These are phyloP conservation scores for Pterobdella sp. DNA, from an alignment of 2,888 invertebrate genomes.

Conservation along the genomic window DNA sequence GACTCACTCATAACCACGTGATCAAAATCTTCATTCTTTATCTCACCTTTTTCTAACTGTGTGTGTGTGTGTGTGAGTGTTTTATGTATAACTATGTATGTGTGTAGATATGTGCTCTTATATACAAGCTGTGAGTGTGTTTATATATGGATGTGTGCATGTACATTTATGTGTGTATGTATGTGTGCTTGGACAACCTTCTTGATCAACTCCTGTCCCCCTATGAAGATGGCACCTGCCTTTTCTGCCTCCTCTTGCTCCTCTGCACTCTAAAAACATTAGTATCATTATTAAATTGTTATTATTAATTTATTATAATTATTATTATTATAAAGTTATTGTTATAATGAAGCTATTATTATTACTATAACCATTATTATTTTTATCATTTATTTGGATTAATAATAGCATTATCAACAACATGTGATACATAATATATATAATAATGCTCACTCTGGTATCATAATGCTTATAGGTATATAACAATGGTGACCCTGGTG, in stretches of 20 bases:
- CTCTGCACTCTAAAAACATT: constrained; percentile 39
- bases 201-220: constrained; percentile 41
- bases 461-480: background rate
- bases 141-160: background rate
- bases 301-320: background rate
- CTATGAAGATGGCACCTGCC: constrained; percentile 41
- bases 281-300: background rate
- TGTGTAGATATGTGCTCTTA: background rate
- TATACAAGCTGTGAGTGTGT: background rate
- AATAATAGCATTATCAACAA: too few relatives aligned
- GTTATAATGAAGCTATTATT: background rate
- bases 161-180: background rate
- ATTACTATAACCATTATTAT: background rate
- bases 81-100: too few relatives aligned
- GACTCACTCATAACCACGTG: constrained; percentile 41
- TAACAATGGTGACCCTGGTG: constrained; percentile 41
- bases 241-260: constrained; percentile 39
- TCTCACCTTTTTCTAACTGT: constrained; percentile 39
- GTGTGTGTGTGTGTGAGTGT: background rate
- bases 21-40: constrained; percentile 41
- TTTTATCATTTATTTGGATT: background rate
- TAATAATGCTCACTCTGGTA: too few relatives aligned
- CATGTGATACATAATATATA: too few relatives aligned
- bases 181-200: constrained; percentile 36
- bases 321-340: background rate